A percentile compares a stretch with the other conserved stretches of the same genome.
Conservation (phyloP, 1,140 invertebrate genomes). For the Drosophila erecta region DNA sequence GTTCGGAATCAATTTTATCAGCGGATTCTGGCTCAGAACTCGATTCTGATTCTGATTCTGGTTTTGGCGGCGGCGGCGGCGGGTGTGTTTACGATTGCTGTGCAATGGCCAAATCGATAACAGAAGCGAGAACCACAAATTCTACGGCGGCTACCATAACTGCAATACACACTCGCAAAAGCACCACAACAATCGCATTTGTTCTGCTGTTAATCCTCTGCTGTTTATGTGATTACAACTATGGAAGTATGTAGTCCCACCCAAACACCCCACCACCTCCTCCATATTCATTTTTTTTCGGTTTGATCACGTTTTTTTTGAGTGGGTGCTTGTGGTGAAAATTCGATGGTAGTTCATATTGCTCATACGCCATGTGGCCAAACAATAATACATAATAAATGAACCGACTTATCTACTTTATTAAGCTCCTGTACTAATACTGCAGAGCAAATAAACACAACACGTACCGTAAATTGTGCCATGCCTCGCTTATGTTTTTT, state of each 20-base stretch:
- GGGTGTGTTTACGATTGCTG: slow-evolving; percentile 60
- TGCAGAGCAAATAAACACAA: neutral
- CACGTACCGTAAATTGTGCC: neutral
- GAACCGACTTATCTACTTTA: neutral
- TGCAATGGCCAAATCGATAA: slow-evolving; percentile 72
- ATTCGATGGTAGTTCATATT: slow-evolving; percentile 3
- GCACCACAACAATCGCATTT: slow-evolving; percentile 67
- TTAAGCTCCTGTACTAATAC: neutral
- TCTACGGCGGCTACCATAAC: slow-evolving; percentile 28
- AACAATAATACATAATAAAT: no score
- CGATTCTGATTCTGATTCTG: neutral
- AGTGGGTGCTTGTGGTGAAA: slow-evolving; percentile 30
- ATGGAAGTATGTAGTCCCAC: slow-evolving; percentile 65
- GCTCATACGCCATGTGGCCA: slow-evolving; percentile 14
- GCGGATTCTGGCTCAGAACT: neutral
- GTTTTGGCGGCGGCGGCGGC: slow-evolving; percentile 10
- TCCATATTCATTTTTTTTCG: neutral
- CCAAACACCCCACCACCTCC: no score
- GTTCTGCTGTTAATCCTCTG: slow-evolving; percentile 72
- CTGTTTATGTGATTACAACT: slow-evolving; percentile 78
- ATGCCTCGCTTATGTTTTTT: slow-evolving; percentile 1
- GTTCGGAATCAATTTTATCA: slow-evolving; percentile 1
- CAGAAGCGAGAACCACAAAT: slow-evolving; percentile 20
- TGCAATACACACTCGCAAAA: slow-evolving; percentile 56
- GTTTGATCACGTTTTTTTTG: slow-evolving; percentile 13